Evolutionary conservation across 2,113 vertebrate species (phyloP), one percentile per base, ranked within the genome.

Genomic region (Phylloscopus whistleri): DNA sequence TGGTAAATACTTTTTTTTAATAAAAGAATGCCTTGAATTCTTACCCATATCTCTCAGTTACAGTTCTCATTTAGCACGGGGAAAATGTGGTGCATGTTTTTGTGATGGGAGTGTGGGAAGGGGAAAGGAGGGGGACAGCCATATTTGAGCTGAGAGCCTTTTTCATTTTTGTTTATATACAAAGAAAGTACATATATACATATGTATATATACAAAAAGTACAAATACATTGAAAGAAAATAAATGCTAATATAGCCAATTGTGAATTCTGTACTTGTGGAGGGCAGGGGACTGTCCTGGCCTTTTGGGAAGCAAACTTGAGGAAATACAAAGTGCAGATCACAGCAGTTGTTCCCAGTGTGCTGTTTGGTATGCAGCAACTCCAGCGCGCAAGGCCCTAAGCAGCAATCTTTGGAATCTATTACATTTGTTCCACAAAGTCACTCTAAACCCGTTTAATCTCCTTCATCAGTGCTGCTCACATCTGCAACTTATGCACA

Each of bases 361-460:
- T 83, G 76, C 90, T 94, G 64, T 67, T 96, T 96, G 68, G 64
- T 90, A 86, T 94, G 82, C 92, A 86, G 72, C 1, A 0, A 84
- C 92, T 70, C 84, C 66, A 69, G 67, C 5, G 0, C 16, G 16
- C 41, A 13, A 72, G 73, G 66, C 70, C 85, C 73, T 70, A 11
- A 79, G 88, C 75, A 93, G 84, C 84, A 82, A 6, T 92, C 79
- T 79, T 72, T 84, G 68, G 88, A 94, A 96, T 95, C 90, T 87
- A 49, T 92, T 95, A 66, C 68, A 90, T 92, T 94, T 95, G 93
- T 96, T 97, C 74, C 89, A 89, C 85, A 95, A 79, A 95, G 91
- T 96, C 90, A 87, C 72, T 87, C 75, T 96, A 96, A 96, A 95
- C 63, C 85, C 79, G 33, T 94, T 96, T 97, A 94, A 95, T 96